Evolutionary conservation across 2,888 invertebrate genomes (phyloP).

Genomic region (Pedicia rivosa): DNA sequence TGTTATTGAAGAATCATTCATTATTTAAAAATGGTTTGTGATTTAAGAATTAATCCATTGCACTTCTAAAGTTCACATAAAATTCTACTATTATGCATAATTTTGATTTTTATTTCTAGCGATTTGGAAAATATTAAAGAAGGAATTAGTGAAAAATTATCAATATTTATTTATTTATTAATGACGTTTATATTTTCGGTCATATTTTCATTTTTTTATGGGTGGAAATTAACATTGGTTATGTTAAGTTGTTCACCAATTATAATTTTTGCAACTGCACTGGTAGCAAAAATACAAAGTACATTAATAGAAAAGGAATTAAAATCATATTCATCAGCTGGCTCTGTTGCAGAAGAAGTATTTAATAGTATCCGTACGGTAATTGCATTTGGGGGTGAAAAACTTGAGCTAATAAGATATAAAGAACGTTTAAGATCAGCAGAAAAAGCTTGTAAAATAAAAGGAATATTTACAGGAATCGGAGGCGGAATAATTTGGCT

Average conservation of each 20-base stretch:
- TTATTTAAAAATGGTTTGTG: no score
- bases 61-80: no score
- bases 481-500: constrained; percentile 61
- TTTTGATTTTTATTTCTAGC: constrained; percentile 30
- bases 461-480: constrained; percentile 48
- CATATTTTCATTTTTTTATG: constrained; percentile 49
- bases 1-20: no score
- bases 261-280: constrained; percentile 46
- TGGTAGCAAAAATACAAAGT: constrained; percentile 46
- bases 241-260: constrained; percentile 55
- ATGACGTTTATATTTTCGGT: constrained; percentile 50
- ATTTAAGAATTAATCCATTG: no score
- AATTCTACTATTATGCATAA: no score
- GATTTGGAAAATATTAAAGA: constrained; percentile 55
- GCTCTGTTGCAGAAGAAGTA: constrained; percentile 61
- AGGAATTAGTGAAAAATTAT: constrained; percentile 62
- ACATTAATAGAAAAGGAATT: constrained; percentile 47
- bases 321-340: constrained; percentile 58
- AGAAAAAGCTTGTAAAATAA: constrained; percentile 41
- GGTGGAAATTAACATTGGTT: constrained; percentile 64
- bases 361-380: constrained; percentile 58
- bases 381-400: constrained; percentile 61
- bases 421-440: constrained; percentile 39
- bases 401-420: constrained; percentile 51
- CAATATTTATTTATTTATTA: constrained; percentile 48